Base-by-base conservation (phyloP, 2,888 invertebrate species). In the Drosophila pseudotalamancana region DNA sequence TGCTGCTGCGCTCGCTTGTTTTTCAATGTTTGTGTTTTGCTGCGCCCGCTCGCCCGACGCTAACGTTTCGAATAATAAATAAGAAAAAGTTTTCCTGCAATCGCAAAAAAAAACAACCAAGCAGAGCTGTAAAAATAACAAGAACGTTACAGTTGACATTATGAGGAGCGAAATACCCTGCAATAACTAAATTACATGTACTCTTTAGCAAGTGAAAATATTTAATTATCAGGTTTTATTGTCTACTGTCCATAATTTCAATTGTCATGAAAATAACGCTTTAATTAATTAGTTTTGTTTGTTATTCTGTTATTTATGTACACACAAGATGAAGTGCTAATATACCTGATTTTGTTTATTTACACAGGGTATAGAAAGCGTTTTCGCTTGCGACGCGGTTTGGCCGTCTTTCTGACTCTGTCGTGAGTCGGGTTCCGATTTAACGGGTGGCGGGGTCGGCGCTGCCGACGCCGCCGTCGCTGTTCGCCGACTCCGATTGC, bases 41-140 rank as follows among this genome's bases (percentile, higher is more conserved):
- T 69, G 69, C 59, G 67, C 59, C 65, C 64, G 67, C 59, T 63
- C 64, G 65, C 59, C 60, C 50, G 69, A 64, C 57, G 67, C 63
- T 68, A 57, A 46, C 68, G 67, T 72, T 72, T 74, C 88, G 87
- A 88, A 89, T 89, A 89, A 88, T 88, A 89, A 87, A 89, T 89
- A 89, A 89, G 89, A 89, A 89, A 89, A 88, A 87, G 86, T 89
- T 87, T 88, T 89, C 81, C 87, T 81, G 82, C 76, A 81, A 72
- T 71, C 65, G 59, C 50, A 69, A 73, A 78, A 78, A 64, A 46
- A 66, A 71, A 64, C n/a, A 42, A 63, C 46, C 49, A 59, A 45
- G 40, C 62, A 64, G 53, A 65, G 67, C 46, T 56, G 71, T 64
- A 60, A 65, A 81, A 84, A 70, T 72, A 81, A 73, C 53, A 73